These are phyloP conservation scores for Troides oblongomaculatus DNA, from an alignment of 2,888 invertebrate species.

Conservation along the genomic window DNA sequence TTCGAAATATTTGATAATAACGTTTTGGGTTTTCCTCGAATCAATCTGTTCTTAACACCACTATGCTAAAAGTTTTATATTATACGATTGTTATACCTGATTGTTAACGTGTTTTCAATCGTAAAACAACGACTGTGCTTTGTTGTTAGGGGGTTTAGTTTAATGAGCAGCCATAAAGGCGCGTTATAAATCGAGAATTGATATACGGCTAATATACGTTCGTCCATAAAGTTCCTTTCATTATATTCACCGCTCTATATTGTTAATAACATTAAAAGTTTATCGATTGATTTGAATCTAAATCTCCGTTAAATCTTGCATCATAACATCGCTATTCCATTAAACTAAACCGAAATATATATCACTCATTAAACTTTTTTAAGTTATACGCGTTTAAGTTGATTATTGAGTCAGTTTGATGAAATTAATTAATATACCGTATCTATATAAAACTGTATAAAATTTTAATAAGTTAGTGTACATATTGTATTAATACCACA, in stretches of 20 bases:
- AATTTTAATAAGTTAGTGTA: too few species aligned
- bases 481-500: too few species aligned
- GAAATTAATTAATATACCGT: too few species aligned
- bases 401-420: neutral
- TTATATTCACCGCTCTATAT: neutral
- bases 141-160: constrained; percentile 25
- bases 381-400: too few species aligned
- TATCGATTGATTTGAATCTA: neutral
- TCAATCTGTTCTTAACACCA: constrained; percentile 51
- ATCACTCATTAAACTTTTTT: neutral
- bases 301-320: neutral
- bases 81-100: constrained; percentile 36
- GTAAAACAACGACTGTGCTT: constrained; percentile 35
- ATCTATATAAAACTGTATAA: too few species aligned
- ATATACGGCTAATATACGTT: constrained; percentile 1
- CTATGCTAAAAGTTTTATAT: constrained; percentile 56
- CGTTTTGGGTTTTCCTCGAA: constrained; percentile 34
- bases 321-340: neutral
- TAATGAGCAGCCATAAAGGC: constrained; percentile 26
- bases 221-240: neutral
- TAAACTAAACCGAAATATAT: neutral
- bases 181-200: constrained; percentile 14
- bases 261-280: constrained; percentile 1
- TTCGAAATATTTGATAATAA: constrained; percentile 39
- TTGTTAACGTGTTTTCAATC: constrained; percentile 25